phyloP scores from a whole-genome alignment of 2,888 invertebrate genomes.

The Omphaloscelis lunosa region DNA sequence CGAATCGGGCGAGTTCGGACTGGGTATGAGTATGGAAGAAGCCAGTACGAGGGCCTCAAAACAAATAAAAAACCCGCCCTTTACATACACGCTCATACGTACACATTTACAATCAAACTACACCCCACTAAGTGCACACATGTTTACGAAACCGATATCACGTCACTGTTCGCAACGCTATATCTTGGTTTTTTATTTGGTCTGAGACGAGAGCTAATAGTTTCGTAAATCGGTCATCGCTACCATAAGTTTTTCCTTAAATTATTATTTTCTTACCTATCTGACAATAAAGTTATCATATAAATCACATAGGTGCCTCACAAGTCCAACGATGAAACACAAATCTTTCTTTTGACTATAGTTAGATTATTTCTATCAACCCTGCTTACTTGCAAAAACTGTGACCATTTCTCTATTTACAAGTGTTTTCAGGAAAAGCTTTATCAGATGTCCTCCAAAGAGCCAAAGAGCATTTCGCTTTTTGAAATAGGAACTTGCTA shows the following conservation, averaged over 20 bases:
- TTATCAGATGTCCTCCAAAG: neutral
- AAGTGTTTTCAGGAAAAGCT: neutral
- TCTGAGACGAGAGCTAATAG: neutral
- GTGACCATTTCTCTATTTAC: neutral
- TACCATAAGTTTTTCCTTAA: neutral
- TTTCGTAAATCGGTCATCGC: neutral
- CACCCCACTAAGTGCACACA: too few relatives aligned
- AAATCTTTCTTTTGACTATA: neutral
- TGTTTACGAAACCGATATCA: too few relatives aligned
- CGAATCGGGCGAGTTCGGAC: too few relatives aligned
- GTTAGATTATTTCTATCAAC: neutral
- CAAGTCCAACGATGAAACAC: neutral
- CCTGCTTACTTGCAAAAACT: neutral
- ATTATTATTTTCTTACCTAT: neutral
- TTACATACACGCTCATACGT: too few relatives aligned
- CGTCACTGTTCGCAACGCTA: too few relatives aligned
- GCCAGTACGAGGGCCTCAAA: too few relatives aligned
- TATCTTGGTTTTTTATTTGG: too few relatives aligned
- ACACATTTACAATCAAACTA: too few relatives aligned
- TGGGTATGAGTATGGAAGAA: too few relatives aligned
- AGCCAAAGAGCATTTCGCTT: neutral
- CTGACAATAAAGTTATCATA: neutral
- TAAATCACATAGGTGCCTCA: neutral
- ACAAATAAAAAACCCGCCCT: too few relatives aligned
- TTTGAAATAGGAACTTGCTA: neutral